phyloP scores from a whole-genome alignment of 2,797 vertebrate species.

The Propithecus deckenii region DNA sequence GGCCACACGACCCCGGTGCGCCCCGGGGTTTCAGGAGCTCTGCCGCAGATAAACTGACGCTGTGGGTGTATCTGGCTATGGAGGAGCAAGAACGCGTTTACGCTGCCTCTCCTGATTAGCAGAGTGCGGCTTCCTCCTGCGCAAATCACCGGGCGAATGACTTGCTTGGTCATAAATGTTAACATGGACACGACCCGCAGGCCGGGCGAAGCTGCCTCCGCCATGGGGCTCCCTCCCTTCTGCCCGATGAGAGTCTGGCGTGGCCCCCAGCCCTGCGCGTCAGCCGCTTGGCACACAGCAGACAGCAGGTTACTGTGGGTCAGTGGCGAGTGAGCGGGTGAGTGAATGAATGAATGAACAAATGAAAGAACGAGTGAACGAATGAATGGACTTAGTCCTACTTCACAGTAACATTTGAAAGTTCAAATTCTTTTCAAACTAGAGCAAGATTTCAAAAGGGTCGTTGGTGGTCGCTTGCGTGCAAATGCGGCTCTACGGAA shows the following conservation, averaged over 20 bases:
- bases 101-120: not conserved
- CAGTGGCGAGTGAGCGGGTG: no score
- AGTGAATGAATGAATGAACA: not conserved
- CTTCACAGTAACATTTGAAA: not conserved
- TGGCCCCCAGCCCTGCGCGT: not conserved
- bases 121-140: not conserved
- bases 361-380: not conserved
- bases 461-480: rapidly evolving
- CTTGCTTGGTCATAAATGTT: rapidly evolving
- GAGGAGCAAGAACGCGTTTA: rapidly evolving
- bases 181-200: not conserved
- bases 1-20: rapidly evolving
- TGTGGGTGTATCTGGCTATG: rapidly evolving
- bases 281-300: not conserved
- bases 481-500: not conserved
- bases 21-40: not conserved
- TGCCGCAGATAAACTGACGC: not conserved
- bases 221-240: not conserved
- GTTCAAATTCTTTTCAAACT: not conserved
- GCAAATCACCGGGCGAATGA: not conserved
- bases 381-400: not conserved
- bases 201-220: not conserved
- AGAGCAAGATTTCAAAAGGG: not conserved
- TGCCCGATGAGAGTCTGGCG: not conserved
- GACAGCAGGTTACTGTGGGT: not conserved